Base-by-base conservation (phyloP, 1,140 invertebrate genomes). In the Ceratosolen solmsi region DNA sequence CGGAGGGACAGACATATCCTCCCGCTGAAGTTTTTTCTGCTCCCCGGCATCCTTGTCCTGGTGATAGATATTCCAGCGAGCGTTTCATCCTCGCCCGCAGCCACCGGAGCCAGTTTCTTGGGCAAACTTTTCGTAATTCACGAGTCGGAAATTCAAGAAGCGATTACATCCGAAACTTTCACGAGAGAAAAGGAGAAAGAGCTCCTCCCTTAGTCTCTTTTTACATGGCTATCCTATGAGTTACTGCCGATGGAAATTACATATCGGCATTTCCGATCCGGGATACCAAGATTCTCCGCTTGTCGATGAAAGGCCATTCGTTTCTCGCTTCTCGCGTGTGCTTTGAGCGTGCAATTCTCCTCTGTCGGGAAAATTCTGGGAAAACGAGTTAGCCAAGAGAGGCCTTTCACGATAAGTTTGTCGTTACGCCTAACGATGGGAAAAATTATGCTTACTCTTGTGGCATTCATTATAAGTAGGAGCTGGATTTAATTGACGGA, bases 41-140 rank as follows among this genome's bases (percentile, higher is more conserved):
- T 65, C 38, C 41, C 41, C 17, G 4, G 8, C 76, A n/a, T n/a
- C 49, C 63, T 79, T 74, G 70, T 60, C 54, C 51, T 13, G 54
- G 68, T 74, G 79, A 80, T 80, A 74, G 79, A 80, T 80, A 80
- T 80, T 80, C 70, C 38, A 25, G 33, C 65, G 20, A 51, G 36
- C 74, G 38, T 76, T 76, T 38, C 74, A 27, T 76, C 74, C 49
- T 15, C 30, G 25, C 25, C 22, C 17, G 30, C 38, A 70, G 70
- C 25, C 41, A 20, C 25, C 46, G 15, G 5, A 49, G 36, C 25
- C 49, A 41, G 11, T 63, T 82, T 82, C 80, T 82, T 82, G 73
- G 33, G 22, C 63, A 73, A 82, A 82, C 81, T 82, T 78, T 82
- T 82, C 81, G 78, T 82, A 82, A 82, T 82, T 78, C 75, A 78